phyloP scores from a whole-genome alignment of 2,888 invertebrate genomes.

The Deroplatys truncata region DNA sequence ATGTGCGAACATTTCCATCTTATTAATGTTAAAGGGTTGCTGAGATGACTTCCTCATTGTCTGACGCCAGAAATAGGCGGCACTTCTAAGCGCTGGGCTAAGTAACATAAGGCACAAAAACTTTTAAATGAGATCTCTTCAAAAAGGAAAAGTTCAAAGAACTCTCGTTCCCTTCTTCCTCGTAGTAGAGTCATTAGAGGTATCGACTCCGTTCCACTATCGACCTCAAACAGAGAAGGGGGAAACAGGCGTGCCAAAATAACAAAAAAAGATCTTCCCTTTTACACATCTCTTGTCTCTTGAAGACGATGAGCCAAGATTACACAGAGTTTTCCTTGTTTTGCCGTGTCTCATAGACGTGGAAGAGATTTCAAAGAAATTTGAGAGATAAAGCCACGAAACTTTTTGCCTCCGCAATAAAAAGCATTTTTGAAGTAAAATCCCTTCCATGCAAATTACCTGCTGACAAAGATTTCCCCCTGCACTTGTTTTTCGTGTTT shows the following conservation, averaged over 20 bases:
- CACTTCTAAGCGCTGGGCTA: not conserved
- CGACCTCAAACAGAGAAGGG: not conserved
- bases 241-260: not conserved
- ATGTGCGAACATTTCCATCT: not conserved
- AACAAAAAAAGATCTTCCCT: not conserved
- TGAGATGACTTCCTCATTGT: not conserved
- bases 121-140: not conserved
- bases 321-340: not conserved
- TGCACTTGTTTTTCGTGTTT: not conserved
- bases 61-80: not conserved
- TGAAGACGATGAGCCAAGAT: not conserved
- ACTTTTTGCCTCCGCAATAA: not conserved
- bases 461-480: not conserved
- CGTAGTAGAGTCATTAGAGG: not conserved
- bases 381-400: not conserved
- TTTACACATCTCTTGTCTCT: not conserved
- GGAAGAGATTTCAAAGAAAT: not conserved
- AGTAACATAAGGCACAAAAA: not conserved
- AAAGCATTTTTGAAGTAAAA: not conserved
- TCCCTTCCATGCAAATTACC: not conserved
- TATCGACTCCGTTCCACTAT: not conserved
- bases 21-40: not conserved
- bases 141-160: not conserved
- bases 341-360: not conserved
- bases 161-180: not conserved